Evolutionary conservation across 1,140 invertebrate genomes (phyloP).

Genomic region (Probaryconus sp.): DNA sequence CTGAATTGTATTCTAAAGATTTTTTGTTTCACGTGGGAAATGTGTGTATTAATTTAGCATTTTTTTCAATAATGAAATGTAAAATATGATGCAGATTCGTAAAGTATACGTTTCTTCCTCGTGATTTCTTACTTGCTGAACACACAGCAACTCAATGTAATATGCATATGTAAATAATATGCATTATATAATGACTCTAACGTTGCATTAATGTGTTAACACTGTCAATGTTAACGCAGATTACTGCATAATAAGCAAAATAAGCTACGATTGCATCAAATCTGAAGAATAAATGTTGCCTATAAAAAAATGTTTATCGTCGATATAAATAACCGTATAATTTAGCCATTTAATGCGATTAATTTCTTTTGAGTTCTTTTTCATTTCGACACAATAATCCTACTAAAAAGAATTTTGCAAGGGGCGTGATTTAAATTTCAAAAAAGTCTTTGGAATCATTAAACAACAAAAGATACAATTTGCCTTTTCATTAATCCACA

Average conservation of each 20-base stretch:
- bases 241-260: conserved; percentile 39
- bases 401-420: too few relatives aligned
- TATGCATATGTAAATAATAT: conserved; percentile 31
- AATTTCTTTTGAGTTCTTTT: too few relatives aligned
- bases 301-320: conserved; percentile 45
- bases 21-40: too few relatives aligned
- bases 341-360: too few relatives aligned
- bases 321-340: conserved; percentile 43
- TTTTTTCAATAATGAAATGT: not conserved
- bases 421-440: too few relatives aligned
- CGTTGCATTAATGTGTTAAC: conserved; percentile 37
- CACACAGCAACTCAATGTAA: conserved; percentile 3
- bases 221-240: conserved; percentile 47
- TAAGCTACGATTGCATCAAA: conserved; percentile 23
- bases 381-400: too few relatives aligned
- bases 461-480: too few relatives aligned
- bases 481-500: too few relatives aligned
- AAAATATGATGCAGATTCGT: too few relatives aligned
- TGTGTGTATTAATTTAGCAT: not conserved
- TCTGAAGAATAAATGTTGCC: conserved; percentile 31
- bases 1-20: too few relatives aligned
- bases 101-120: conserved; percentile 2
- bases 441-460: too few relatives aligned
- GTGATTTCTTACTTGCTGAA: not conserved
- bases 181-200: conserved; percentile 37